phyloP scores from a whole-genome alignment of 2,888 invertebrate genomes.

The Digitonthophagus gazella region DNA sequence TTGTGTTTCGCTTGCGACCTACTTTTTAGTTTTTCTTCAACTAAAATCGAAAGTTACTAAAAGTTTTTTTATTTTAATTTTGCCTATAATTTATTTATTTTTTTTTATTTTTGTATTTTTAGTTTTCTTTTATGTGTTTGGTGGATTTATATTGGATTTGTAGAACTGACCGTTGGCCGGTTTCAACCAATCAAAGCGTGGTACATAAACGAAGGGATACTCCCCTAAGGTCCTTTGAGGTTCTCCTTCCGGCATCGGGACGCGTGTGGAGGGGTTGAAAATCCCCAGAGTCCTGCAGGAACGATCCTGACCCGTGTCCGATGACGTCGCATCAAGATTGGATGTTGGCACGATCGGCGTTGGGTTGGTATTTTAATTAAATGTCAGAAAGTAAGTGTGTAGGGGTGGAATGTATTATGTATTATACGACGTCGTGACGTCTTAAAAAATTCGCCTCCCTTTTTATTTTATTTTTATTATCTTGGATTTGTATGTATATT shows the following conservation, averaged over 20 bases:
- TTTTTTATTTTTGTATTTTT: slow-evolving; percentile 10
- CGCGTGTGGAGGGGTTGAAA: slow-evolving; percentile 30
- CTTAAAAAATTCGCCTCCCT: too few species aligned
- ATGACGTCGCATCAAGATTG: slow-evolving; percentile 24
- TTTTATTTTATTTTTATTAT: neutral
- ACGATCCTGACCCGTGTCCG: slow-evolving; percentile 40
- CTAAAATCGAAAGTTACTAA: too few species aligned
- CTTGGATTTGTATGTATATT: too few species aligned
- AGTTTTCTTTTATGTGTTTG: slow-evolving; percentile 16
- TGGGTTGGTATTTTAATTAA: slow-evolving; percentile 13
- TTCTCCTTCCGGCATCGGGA: slow-evolving; percentile 23
- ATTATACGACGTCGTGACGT: slow-evolving; percentile 4
- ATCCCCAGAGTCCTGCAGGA: neutral
- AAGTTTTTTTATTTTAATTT: too few species aligned
- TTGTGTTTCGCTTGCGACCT: slow-evolving; percentile 2
- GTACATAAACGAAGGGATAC: slow-evolving; percentile 37
- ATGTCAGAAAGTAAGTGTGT: slow-evolving; percentile 5
- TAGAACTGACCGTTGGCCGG: slow-evolving; percentile 45
- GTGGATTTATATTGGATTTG: neutral
- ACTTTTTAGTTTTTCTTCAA: neutral
- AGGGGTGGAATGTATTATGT: neutral
- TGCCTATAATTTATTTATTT: neutral
- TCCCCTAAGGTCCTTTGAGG: slow-evolving; percentile 35
- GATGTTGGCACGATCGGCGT: slow-evolving; percentile 18
- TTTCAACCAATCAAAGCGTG: slow-evolving; percentile 40